A percentile compares a stretch with the other conserved stretches of the same genome.
Evolutionary conservation across 2,113 vertebrate species (phyloP).

Genomic region (Centropus bengalensis): DNA sequence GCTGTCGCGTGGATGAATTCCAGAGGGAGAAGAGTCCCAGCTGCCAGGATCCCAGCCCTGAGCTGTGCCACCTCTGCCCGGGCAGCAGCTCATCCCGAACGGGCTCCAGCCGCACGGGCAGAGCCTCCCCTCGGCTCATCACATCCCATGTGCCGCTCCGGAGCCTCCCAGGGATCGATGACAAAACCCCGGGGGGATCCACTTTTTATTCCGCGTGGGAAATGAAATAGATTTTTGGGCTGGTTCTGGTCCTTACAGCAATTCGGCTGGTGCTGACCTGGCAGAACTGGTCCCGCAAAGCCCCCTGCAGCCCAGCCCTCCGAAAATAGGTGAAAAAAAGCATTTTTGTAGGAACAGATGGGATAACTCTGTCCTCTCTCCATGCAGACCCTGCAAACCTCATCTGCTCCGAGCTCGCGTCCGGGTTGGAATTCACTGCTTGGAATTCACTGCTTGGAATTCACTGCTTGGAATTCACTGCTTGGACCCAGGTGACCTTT

Average conservation of each 20-base stretch:
- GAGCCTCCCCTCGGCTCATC: fast-evolving
- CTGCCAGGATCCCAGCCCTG: fast-evolving
- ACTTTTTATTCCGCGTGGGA: neutral
- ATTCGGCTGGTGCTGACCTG: neutral
- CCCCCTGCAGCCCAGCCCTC: neutral
- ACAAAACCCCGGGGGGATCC: neutral
- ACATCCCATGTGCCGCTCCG: fast-evolving
- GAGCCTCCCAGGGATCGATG: fast-evolving
- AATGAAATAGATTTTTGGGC: neutral
- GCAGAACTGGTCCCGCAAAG: neutral
- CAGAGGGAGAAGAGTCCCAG: fast-evolving
- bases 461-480: neutral
- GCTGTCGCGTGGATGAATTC: fast-evolving
- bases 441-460: neutral
- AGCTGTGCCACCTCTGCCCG: fast-evolving
- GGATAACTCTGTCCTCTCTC: neutral
- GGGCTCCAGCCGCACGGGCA: neutral
- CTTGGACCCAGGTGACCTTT: no score
- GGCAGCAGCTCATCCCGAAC: neutral
- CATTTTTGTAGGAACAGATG: neutral
- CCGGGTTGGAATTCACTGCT: neutral
- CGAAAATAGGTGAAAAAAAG: neutral
- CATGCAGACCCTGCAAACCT: neutral
- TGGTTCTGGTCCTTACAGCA: neutral
- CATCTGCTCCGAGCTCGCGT: neutral